Base-by-base conservation (phyloP, 2,888 invertebrate species). In the Ormia ochracea region DNA sequence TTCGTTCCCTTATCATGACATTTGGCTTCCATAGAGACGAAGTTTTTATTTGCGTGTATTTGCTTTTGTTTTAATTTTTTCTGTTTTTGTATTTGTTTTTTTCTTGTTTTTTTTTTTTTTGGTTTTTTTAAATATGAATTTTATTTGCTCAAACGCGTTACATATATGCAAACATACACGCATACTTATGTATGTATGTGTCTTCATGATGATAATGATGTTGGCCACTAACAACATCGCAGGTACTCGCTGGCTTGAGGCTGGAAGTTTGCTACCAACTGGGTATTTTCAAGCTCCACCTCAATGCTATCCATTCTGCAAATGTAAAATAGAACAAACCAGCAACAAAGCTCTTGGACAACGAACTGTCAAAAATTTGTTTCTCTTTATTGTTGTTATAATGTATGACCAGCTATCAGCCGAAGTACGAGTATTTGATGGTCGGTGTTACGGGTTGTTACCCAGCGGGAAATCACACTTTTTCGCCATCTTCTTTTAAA, bases 291-390 rank as follows among this genome's bases (percentile, higher is more conserved):
- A 59, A 52, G 23, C 50, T 77, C 52, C 65, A 66, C 14, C 36
- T 52, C 72, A 78, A 28, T 36, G 19, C 19, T 52, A 33, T 23
- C 3, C 2, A n/a, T 26, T 38, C 17, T 58, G n/a, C 52, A 9
- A 66, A 41, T 59, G 23, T 58, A 52, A 65, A 58, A 58, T 45
- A 58, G 10, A 48, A 65, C 33, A 73, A 52, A 61, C n/a, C n/a
- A n/a, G n/a, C 21, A 36, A 66, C 48, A 17, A 73, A 82, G 61
- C 65, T 48, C 58, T 76, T 69, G 86, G 86, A 87, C 86, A 87
- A 86, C 87, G 86, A 87, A 85, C 86, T 86, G 87, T 86, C 87
- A 86, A 87, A 87, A 84, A 84, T 86, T 82, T 82, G 28, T 14
- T 50, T 28, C 28, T 5, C 4, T 23, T 12, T 52, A 48, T 19